Percentiles rank a stretch among this genome's conserved stretches.
Conservation (phyloP, 2,113 vertebrate species). For the Phylloscopus whistleri region DNA sequence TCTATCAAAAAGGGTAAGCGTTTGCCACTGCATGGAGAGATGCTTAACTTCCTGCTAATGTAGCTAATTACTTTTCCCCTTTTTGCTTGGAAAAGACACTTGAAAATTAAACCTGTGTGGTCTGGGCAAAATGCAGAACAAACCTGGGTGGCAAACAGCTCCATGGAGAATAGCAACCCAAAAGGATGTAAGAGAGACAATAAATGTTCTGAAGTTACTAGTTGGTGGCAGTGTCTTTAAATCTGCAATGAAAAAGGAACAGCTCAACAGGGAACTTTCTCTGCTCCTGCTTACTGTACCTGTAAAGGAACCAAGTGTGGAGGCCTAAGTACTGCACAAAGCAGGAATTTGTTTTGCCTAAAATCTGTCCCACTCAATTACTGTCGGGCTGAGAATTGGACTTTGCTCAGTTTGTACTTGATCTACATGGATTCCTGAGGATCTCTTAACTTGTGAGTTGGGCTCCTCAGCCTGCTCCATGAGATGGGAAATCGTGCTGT, state of each 20-base stretch:
- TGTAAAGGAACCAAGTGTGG: background rate
- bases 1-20: background rate
- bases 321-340: background rate
- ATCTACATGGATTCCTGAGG: constrained; percentile 6
- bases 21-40: background rate
- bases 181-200: background rate
- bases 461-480: background rate
- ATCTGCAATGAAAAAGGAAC: background rate
- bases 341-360: constrained; percentile 3
- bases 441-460: background rate
- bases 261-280: background rate
- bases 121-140: background rate
- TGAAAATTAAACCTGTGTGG: constrained; percentile 3
- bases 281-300: background rate
- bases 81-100: constrained; percentile 1
- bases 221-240: background rate
- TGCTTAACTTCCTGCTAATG: background rate
- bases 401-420: constrained; percentile 34
- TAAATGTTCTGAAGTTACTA: background rate
- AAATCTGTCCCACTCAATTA: constrained; percentile 38
- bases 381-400: background rate
- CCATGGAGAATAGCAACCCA: background rate
- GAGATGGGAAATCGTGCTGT: background rate
- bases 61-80: background rate
- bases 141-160: background rate